Percentiles rank a stretch among this genome's conserved stretches.
Conservation (phyloP, 2,113 vertebrate species). For the Callithrix jacchus region DNA sequence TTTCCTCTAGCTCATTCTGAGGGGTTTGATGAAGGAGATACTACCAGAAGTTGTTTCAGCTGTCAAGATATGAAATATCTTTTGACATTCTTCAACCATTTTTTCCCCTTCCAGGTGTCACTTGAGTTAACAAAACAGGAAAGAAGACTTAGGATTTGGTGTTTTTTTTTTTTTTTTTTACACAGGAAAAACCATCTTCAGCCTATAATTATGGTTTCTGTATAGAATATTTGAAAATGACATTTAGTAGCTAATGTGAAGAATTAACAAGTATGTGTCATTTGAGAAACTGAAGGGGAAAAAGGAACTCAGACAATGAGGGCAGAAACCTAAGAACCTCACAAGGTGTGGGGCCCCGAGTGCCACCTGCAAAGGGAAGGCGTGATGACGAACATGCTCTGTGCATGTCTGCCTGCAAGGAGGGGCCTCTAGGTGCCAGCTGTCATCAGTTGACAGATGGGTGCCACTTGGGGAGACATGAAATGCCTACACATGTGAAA, state of each 20-base stretch:
- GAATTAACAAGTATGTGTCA: background rate
- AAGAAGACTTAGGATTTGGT: background rate
- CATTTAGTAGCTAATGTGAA: conserved; percentile 10
- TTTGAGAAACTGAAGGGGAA: background rate
- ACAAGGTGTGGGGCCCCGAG: background rate
- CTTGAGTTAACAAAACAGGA: conserved; percentile 1
- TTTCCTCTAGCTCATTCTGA: background rate
- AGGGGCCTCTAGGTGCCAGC: background rate
- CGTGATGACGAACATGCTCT: fast-evolving
- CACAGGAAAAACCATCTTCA: background rate
- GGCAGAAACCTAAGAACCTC: background rate
- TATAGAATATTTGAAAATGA: conserved; percentile 19
- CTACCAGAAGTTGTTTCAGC: background rate
- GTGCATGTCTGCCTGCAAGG: fast-evolving
- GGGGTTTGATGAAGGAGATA: background rate
- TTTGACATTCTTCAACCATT: background rate
- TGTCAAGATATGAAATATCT: conserved; percentile 45
- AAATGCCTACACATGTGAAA: background rate
- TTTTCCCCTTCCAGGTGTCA: background rate
- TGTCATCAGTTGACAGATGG: background rate
- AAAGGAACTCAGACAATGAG: background rate
- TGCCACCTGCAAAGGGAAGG: background rate
- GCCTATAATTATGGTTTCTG: background rate
- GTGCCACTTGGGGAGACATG: background rate
- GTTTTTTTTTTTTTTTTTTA: conserved; percentile 22